Evolutionary conservation across 2,113 vertebrate species (phyloP), one percentile per base, ranked within the genome.

Genomic region (Tringa solitaria): DNA sequence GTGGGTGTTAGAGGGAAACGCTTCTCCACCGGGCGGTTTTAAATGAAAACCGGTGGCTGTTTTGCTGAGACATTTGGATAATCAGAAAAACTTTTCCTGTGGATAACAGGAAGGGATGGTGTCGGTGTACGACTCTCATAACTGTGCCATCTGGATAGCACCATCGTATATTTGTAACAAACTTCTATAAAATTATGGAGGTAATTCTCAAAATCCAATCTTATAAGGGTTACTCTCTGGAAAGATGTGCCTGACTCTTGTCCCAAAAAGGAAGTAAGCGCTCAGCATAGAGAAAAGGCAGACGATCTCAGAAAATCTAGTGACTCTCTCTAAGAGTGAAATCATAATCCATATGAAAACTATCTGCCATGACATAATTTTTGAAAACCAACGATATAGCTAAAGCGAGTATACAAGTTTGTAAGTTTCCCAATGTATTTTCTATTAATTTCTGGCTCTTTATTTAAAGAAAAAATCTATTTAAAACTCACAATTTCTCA

Each of bases 1-100:
- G 63, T 83, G 89, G 93, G 94, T 54, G 84, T 95, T 76, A 92
- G 90, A 84, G 14, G 4, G 84, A 92, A 93, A 93, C 65, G 74
- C n/a, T 95, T 89, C 91, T 76, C 89, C 28, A 35, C 81, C 95
- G 83, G 89, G 81, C 89, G 91, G 73, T 89, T 95, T 92, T 33
- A 84, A 50, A 89, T 32, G 67, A 86, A 92, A 96, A 88, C 54
- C 33, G 37, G 74, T 65, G 59, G 54, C 57, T 76, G 10, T 70
- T 84, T 84, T 78, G 46, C 67, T 60, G 37, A 91, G 77, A 79
- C 45, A 59, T 85, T 50, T 53, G 59, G 17, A 91, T 51, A 89
- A 73, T 57, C 50, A 61, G 53, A 87, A 90, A 28, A 78, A 76
- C 53, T 87, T 87, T 61, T 39, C 30, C 46, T 43, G 30, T 65